Conservation (phyloP, 2,888 invertebrate species). For the Xylota segnis region DNA sequence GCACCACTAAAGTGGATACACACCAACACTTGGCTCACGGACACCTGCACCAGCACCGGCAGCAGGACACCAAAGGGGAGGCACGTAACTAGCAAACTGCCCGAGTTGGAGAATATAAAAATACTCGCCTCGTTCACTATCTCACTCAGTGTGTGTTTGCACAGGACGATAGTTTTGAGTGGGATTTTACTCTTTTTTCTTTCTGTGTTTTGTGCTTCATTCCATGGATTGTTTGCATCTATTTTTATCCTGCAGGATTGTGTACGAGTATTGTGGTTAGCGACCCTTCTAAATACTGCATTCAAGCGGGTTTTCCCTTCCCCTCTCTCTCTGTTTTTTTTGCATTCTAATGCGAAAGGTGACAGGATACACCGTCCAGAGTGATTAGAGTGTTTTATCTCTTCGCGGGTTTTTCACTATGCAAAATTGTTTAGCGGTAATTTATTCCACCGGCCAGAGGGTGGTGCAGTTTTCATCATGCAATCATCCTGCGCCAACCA, state of each 20-base stretch:
- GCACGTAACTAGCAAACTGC: background rate
- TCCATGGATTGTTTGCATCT: conserved; percentile 51
- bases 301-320: conserved; percentile 22
- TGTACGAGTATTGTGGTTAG: conserved; percentile 69
- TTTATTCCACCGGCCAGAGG: conserved; percentile 57
- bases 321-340: background rate
- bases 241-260: conserved; percentile 66
- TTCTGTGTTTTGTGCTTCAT: background rate
- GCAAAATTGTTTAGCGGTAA: conserved; percentile 64
- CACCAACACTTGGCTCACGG: conserved; percentile 54
- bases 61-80: conserved; percentile 10
- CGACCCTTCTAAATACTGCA: conserved; percentile 65
- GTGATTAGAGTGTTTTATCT: conserved; percentile 70
- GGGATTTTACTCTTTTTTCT: conserved; percentile 2
- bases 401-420: conserved; percentile 38
- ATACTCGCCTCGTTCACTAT: conserved; percentile 15
- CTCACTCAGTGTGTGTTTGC: conserved; percentile 13
- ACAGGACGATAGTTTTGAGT: conserved; percentile 53
- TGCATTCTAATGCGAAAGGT: conserved; percentile 67
- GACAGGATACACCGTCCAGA: conserved; percentile 68
- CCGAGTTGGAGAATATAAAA: conserved; percentile 14
- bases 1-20: conserved; percentile 59
- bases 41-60: conserved; percentile 62
- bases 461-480: conserved; percentile 28
- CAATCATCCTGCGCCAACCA: conserved; percentile 24